These are phyloP conservation scores for Melanotaenia parkinsoni DNA, from an alignment of 2,797 vertebrate species.

Conservation along the genomic window DNA sequence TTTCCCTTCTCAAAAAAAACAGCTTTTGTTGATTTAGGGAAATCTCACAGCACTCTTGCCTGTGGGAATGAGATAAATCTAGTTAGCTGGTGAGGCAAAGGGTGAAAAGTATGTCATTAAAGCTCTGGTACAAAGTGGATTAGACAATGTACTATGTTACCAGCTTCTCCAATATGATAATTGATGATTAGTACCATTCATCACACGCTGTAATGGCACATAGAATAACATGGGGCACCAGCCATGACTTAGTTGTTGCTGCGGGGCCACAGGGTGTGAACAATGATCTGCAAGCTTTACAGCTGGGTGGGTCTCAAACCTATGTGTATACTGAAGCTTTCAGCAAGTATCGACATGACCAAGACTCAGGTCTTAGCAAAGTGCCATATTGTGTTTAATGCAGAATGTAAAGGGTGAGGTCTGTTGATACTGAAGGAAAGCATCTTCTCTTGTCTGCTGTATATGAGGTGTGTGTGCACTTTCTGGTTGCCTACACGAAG, in stretches of 20 bases:
- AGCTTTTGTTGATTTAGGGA: slow-evolving; percentile 75
- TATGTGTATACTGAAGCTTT: slow-evolving; percentile 52
- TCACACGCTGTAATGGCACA: slow-evolving; percentile 28
- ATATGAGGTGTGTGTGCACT: slow-evolving; percentile 26
- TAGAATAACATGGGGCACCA: slow-evolving; percentile 3
- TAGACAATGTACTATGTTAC: slow-evolving; percentile 55
- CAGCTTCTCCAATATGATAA: slow-evolving; percentile 40
- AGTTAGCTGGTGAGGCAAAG: slow-evolving; percentile 60
- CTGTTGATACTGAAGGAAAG: slow-evolving; percentile 36
- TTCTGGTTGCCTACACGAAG: slow-evolving; percentile 41
- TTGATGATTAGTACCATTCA: slow-evolving; percentile 60
- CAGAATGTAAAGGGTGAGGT: slow-evolving; percentile 39
- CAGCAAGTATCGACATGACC: slow-evolving; percentile 45
- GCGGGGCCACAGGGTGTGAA: slow-evolving; percentile 31
- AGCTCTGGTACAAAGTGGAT: slow-evolving; percentile 68
- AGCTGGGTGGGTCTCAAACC: slow-evolving; percentile 51
- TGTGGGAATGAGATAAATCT: slow-evolving; percentile 68
- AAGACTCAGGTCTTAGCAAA: slow-evolving; percentile 46
- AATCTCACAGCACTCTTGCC: slow-evolving; percentile 60
- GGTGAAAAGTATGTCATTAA: slow-evolving; percentile 76
- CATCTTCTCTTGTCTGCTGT: slow-evolving; percentile 16
- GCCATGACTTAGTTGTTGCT: slow-evolving; percentile 1
- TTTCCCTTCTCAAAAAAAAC: slow-evolving; percentile 66
- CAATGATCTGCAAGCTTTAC: slow-evolving; percentile 38
- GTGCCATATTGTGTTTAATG: slow-evolving; percentile 26